Evolutionary conservation across 1,140 invertebrate genomes (phyloP).

Genomic region (Lethocerus indicus): DNA sequence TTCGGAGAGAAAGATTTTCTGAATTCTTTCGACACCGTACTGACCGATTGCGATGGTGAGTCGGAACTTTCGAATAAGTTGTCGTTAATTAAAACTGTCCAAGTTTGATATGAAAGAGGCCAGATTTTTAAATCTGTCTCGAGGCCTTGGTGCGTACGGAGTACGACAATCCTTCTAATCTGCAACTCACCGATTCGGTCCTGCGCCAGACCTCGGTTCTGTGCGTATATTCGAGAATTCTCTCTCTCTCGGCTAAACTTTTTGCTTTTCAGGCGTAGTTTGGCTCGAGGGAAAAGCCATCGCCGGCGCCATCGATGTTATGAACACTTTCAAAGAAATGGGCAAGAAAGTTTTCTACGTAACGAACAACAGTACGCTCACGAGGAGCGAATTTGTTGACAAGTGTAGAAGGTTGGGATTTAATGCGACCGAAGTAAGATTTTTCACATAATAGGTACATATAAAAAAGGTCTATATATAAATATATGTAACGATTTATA

Average conservation of each 20-base stretch:
- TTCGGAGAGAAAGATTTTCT: constrained; percentile 42
- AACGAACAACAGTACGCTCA: constrained; percentile 89
- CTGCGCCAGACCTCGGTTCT: no score
- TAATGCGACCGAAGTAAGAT: no score
- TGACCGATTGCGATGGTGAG: constrained; percentile 73
- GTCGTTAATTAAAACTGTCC: not conserved
- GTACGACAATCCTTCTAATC: no score
- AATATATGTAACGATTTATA: no score
- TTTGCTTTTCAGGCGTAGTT: constrained; percentile 46
- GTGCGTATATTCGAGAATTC: no score
- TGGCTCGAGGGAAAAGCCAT: constrained; percentile 61
- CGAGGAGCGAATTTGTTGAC: constrained; percentile 51
- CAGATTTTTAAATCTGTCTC: no score
- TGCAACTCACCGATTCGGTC: no score
- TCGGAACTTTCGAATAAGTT: constrained; percentile 6
- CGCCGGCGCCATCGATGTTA: constrained; percentile 43
- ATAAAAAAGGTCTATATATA: no score
- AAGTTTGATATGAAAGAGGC: constrained; percentile 3
- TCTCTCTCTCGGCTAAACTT: no score
- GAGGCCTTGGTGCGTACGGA: no score
- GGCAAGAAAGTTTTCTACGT: constrained; percentile 81
- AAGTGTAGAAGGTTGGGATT: constrained; percentile 68
- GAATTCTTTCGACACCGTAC: constrained; percentile 54
- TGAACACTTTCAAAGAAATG: constrained; percentile 47
- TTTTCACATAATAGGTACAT: no score